These are phyloP conservation scores for Pipa parva DNA, from an alignment of 2,113 vertebrate species.

Conservation along the genomic window DNA sequence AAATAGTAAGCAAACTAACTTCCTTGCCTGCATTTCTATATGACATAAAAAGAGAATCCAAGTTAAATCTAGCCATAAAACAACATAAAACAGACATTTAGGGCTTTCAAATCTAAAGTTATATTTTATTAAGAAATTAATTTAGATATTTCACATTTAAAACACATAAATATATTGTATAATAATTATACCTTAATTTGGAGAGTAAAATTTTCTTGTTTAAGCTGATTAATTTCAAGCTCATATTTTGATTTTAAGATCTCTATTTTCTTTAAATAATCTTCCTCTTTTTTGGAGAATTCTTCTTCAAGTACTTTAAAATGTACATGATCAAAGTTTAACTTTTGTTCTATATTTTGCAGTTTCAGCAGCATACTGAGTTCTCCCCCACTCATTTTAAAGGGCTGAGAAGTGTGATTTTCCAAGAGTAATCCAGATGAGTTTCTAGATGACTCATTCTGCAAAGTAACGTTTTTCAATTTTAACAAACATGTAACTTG, in stretches of 20 bases:
- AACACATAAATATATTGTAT: background rate
- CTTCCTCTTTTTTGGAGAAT: conserved; percentile 65
- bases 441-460: background rate
- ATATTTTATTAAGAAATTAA: too few species aligned
- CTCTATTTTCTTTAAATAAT: conserved; percentile 54
- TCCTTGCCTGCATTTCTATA: too few species aligned
- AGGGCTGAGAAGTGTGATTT: conserved; percentile 49
- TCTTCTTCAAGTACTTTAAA: conserved; percentile 62
- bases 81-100: too few species aligned
- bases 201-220: conserved; percentile 81
- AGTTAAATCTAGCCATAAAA: too few species aligned
- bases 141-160: too few species aligned
- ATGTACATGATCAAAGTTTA: conserved; percentile 53
- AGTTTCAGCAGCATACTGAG: conserved; percentile 59
- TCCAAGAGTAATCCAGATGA: background rate
- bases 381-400: conserved; percentile 54
- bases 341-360: conserved; percentile 59
- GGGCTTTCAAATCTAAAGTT: too few species aligned
- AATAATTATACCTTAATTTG: conserved; percentile 75
- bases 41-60: too few species aligned
- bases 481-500: too few species aligned
- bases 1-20: too few species aligned
- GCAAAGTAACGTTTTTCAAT: background rate
- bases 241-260: conserved; percentile 63
- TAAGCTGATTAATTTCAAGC: conserved; percentile 66